A percentile compares a stretch with the other conserved stretches of the same genome.
These are phyloP conservation scores for Stegana nigrithorax DNA, from an alignment of 2,888 invertebrate species.

Conservation along the genomic window DNA sequence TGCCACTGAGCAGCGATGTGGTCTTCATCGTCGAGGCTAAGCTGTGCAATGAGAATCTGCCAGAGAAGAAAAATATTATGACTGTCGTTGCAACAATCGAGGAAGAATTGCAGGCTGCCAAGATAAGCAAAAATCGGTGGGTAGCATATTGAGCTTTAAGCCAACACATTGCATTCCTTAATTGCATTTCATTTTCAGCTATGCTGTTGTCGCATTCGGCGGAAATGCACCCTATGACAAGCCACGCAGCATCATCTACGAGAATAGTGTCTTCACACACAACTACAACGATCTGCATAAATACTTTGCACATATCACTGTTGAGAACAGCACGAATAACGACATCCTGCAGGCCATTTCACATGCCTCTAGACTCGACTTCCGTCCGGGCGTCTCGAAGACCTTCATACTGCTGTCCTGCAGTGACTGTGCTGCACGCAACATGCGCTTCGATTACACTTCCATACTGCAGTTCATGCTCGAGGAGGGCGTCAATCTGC, in stretches of 20 bases:
- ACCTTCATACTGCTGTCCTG: slow-evolving; percentile 86
- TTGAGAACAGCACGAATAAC: slow-evolving; percentile 69
- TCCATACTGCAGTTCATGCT: slow-evolving; percentile 84
- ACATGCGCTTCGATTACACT: slow-evolving; percentile 86
- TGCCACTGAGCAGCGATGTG: slow-evolving; percentile 82
- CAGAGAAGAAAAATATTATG: slow-evolving; percentile 77
- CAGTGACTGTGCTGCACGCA: slow-evolving; percentile 76
- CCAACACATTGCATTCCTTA: background rate
- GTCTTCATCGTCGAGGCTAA: slow-evolving; percentile 92
- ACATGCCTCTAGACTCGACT: slow-evolving; percentile 79
- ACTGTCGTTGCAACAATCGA: slow-evolving; percentile 76
- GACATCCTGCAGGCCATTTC: slow-evolving; percentile 84
- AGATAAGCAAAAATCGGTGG: slow-evolving; percentile 78
- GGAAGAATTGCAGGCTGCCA: slow-evolving; percentile 76
- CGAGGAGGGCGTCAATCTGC: slow-evolving; percentile 84
- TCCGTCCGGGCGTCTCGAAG: slow-evolving; percentile 86
- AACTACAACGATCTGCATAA: slow-evolving; percentile 73
- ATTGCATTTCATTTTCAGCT: slow-evolving; percentile 71
- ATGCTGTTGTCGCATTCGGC: slow-evolving; percentile 85
- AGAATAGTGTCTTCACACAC: slow-evolving; percentile 76
- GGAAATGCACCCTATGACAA: slow-evolving; percentile 79
- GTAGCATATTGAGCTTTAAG: too few species aligned
- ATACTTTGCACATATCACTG: slow-evolving; percentile 78
- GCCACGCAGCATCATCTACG: slow-evolving; percentile 80
- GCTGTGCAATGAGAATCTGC: slow-evolving; percentile 80